Evolutionary conservation across 2,797 vertebrate species (phyloP).

Genomic region (Oreochromis grahami): DNA sequence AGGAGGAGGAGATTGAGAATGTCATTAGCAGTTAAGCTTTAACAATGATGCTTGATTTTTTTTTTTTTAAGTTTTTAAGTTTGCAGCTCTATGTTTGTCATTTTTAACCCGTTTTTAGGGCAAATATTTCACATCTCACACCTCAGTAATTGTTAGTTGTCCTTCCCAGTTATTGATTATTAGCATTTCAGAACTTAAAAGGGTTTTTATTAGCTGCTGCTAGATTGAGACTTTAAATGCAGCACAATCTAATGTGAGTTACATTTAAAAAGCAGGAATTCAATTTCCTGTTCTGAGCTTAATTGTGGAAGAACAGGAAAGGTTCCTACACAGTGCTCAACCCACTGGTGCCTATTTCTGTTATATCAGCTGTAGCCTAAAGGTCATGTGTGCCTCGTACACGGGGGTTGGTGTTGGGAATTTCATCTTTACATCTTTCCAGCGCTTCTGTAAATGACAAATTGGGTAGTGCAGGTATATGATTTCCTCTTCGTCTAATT

Average conservation of each 20-base stretch:
- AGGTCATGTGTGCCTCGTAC: constrained; percentile 30
- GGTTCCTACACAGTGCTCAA: background rate
- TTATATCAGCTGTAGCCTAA: constrained; percentile 20
- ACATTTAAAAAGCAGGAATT: background rate
- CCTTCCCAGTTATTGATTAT: background rate
- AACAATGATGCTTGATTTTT: background rate
- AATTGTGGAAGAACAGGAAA: background rate
- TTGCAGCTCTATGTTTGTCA: background rate
- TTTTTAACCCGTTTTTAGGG: background rate
- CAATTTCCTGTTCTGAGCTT: background rate
- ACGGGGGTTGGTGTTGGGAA: background rate
- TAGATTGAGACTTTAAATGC: background rate
- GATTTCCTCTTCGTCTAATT: background rate
- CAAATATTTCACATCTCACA: background rate
- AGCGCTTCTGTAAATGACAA: background rate
- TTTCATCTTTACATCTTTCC: constrained; percentile 5
- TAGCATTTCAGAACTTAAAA: background rate
- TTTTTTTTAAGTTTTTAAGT: background rate
- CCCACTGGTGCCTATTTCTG: background rate
- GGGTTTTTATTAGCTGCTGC: background rate
- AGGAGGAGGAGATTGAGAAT: constrained; percentile 15
- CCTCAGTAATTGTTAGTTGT: background rate
- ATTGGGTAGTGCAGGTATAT: background rate
- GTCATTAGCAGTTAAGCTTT: constrained; percentile 45
- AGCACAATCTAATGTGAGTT: background rate